Conservation (phyloP, 2,113 vertebrate species). For the Melanerpes aurifrons region DNA sequence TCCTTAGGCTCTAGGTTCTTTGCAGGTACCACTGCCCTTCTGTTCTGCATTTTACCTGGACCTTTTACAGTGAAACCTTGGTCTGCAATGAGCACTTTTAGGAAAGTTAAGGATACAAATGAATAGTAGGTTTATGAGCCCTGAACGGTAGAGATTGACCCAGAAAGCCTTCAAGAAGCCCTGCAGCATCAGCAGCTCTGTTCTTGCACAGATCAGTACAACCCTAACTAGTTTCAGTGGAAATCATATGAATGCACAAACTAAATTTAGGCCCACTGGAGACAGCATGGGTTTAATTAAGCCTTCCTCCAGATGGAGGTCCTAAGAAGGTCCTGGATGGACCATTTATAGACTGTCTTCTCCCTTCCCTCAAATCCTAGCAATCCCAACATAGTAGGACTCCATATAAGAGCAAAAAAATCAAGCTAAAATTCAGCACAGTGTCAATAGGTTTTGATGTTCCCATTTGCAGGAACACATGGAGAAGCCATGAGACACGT, state of each 20-base stretch:
- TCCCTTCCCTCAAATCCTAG: not conserved
- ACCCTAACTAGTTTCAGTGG: not conserved
- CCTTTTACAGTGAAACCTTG: not conserved
- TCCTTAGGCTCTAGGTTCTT: not conserved
- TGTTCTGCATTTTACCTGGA: not conserved
- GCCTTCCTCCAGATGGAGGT: not conserved
- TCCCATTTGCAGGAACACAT: not conserved
- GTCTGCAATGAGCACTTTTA: not conserved
- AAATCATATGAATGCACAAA: not conserved
- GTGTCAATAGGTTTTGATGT: not conserved
- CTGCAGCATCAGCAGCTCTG: not conserved
- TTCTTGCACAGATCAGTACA: fast-evolving
- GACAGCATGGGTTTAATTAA: not conserved
- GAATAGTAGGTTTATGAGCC: not conserved
- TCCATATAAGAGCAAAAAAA: not conserved
- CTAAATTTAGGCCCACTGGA: not conserved
- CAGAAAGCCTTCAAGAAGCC: not conserved
- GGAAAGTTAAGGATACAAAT: not conserved
- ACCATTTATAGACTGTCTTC: not conserved
- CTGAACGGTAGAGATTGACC: not conserved
- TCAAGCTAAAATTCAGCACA: not conserved
- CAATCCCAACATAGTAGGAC: not conserved
- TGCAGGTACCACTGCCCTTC: not conserved
- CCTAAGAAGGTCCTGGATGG: not conserved
- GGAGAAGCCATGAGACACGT: not conserved